phyloP scores from a whole-genome alignment of 2,888 invertebrate species.

The Standfussiana lucernea region DNA sequence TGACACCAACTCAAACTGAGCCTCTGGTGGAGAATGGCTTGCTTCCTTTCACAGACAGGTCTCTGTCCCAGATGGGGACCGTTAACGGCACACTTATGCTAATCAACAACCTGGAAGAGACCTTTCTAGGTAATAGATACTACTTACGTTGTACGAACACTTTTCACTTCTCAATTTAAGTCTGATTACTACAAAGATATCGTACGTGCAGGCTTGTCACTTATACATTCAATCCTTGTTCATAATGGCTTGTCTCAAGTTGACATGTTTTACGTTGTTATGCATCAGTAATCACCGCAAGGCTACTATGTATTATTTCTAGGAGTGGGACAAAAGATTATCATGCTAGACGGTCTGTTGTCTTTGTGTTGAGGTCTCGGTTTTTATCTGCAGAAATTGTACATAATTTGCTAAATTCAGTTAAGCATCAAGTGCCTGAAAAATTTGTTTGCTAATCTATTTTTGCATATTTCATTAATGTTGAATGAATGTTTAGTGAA shows the following conservation, averaged over 20 bases:
- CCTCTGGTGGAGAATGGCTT: too few relatives aligned
- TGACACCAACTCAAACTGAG: too few relatives aligned
- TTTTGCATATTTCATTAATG: not conserved
- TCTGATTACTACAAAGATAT: conserved; percentile 5
- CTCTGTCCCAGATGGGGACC: too few relatives aligned
- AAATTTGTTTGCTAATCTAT: not conserved
- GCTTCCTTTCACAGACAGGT: too few relatives aligned
- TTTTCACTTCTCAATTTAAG: not conserved
- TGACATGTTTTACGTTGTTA: conserved; percentile 28
- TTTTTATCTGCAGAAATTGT: not conserved
- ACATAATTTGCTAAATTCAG: not conserved
- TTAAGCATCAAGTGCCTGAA: not conserved
- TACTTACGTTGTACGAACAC: not conserved
- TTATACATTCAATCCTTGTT: conserved; percentile 34
- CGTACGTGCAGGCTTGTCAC: not conserved
- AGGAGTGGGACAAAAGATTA: conserved; percentile 5
- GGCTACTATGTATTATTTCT: conserved; percentile 20
- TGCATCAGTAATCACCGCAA: conserved; percentile 52
- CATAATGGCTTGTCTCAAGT: conserved; percentile 25
- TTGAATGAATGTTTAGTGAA: not conserved
- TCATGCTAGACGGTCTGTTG: not conserved
- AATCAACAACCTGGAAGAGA: too few relatives aligned
- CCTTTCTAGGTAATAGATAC: not conserved
- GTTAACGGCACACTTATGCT: too few relatives aligned
- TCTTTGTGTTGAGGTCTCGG: not conserved